phyloP scores from a whole-genome alignment of 2,888 invertebrate genomes.

The Tipula confusa region DNA sequence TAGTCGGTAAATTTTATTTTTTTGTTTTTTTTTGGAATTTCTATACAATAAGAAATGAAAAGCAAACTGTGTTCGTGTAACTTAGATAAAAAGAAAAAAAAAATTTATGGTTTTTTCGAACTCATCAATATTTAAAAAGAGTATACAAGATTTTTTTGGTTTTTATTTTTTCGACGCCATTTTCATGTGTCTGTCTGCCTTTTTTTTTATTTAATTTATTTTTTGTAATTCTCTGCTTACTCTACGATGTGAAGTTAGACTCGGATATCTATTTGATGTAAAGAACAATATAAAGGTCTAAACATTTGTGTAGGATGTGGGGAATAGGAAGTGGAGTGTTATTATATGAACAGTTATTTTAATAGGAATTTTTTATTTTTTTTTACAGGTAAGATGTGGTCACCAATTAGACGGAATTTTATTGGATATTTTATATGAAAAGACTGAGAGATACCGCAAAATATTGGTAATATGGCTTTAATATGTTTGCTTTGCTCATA shows the following conservation, averaged over 20 bases:
- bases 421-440: background rate
- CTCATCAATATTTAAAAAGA: conserved; percentile 20
- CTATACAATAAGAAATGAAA: background rate
- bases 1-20: too few species aligned
- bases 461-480: background rate
- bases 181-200: background rate
- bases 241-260: background rate
- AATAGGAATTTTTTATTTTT: background rate
- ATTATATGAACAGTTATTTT: background rate
- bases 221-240: background rate
- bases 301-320: background rate
- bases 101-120: conserved; percentile 16
- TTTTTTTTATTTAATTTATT: background rate
- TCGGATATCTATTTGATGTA: background rate
- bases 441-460: background rate
- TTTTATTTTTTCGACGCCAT: background rate
- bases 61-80: background rate
- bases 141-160: background rate
- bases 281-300: background rate
- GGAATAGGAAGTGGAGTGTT: background rate
- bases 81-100: background rate
- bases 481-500: background rate
- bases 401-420: background rate
- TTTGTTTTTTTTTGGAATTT: background rate
- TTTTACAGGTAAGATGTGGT: background rate